Evolutionary conservation across 2,797 vertebrate genomes (phyloP).

Genomic region (Phataginus tricuspis): DNA sequence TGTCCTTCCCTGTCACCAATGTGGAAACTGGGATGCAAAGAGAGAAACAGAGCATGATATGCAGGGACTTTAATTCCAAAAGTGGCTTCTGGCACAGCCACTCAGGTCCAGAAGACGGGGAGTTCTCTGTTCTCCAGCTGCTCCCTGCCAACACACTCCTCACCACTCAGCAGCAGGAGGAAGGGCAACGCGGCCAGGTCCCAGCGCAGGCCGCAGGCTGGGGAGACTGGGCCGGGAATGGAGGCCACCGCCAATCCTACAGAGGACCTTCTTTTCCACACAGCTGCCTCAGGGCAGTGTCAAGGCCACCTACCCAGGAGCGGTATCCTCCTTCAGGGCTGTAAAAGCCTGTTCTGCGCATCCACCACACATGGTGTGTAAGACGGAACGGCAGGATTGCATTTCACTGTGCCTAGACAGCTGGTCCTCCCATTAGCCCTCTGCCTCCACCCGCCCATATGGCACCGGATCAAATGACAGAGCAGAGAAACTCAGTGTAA

Average conservation of each 20-base stretch:
- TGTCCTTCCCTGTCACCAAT: background rate
- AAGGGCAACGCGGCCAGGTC: background rate
- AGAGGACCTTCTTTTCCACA: slow-evolving; percentile 26
- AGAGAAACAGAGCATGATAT: background rate
- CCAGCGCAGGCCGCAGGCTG: background rate
- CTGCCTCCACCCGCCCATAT: background rate
- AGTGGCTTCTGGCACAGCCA: background rate
- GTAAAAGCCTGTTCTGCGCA: background rate
- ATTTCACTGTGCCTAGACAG: slow-evolving; percentile 54
- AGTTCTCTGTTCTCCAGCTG: background rate
- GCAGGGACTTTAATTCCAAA: background rate
- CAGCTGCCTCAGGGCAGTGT: background rate
- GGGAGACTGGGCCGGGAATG: background rate
- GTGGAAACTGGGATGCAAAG: background rate
- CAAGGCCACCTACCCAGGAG: background rate
- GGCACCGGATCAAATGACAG: slow-evolving; percentile 40
- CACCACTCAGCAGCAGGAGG: background rate
- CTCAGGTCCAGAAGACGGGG: background rate
- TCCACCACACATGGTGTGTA: background rate
- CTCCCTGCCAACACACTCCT: background rate
- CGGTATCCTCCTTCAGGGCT: background rate
- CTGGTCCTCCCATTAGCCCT: background rate
- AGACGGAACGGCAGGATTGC: background rate
- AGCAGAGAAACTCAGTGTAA: background rate
- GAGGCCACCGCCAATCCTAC: background rate